phyloP scores from a whole-genome alignment of 1,140 invertebrate genomes.

The Macrobrachium rosenbergii region DNA sequence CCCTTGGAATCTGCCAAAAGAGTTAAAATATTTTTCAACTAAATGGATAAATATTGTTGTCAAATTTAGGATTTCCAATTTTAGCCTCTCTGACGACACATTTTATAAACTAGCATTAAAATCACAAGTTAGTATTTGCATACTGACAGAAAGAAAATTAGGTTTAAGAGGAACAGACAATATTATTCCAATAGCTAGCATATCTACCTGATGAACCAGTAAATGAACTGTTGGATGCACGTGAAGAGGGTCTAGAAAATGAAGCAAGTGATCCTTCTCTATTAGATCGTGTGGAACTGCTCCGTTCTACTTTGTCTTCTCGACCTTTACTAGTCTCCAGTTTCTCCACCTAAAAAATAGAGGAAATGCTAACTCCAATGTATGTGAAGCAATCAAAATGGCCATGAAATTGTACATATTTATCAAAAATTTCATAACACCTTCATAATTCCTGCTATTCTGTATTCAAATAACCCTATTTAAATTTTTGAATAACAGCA shows the following conservation, averaged over 20 bases:
- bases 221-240: conserved; percentile 41
- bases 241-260: conserved; percentile 34
- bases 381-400: background rate
- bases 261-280: conserved; percentile 37
- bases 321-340: conserved; percentile 18
- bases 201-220: conserved; percentile 27
- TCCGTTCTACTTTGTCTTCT: conserved; percentile 32
- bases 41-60: too few species aligned
- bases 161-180: background rate
- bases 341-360: conserved; percentile 30
- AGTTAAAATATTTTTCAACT: too few species aligned
- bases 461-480: background rate
- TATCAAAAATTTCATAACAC: background rate
- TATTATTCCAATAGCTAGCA: background rate
- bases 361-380: background rate
- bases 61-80: too few species aligned
- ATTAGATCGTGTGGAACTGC: conserved; percentile 35
- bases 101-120: too few species aligned
- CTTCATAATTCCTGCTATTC: background rate
- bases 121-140: background rate
- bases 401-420: background rate
- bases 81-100: too few species aligned
- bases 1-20: too few species aligned
- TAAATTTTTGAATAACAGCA: background rate
- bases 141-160: background rate